Conservation (phyloP, 2,113 vertebrate species). For the Grantiella picta region DNA sequence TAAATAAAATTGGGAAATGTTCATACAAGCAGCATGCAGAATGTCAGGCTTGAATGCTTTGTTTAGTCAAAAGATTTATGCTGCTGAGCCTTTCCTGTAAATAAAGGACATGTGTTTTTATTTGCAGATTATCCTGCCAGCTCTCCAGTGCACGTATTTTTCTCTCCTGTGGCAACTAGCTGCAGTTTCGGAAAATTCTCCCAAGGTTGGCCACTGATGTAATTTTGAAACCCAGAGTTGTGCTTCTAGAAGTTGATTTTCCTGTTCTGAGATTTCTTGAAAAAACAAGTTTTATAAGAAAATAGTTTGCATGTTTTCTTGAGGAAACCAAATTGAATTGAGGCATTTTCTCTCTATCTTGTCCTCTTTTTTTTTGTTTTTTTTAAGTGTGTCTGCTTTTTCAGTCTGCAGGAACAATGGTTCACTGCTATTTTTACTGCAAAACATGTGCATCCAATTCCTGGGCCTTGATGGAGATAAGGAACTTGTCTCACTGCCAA, state of each 20-base stretch:
- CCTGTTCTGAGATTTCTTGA: background rate
- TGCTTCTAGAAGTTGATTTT: background rate
- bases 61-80: background rate
- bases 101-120: constrained; percentile 2
- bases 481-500: background rate
- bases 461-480: constrained; percentile 2
- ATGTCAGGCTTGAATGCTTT: background rate
- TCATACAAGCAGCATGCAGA: background rate
- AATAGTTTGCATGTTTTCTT: background rate
- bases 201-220: constrained; percentile 72
- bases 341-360: background rate
- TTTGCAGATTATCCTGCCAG: constrained; percentile 79
- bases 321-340: background rate
- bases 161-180: constrained; percentile 83
- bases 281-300: background rate
- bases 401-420: background rate
- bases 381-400: background rate
- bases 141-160: constrained; percentile 80
- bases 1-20: background rate
- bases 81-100: background rate
- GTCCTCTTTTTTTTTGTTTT: background rate
- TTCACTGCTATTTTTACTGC: constrained; percentile 17
- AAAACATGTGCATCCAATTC: background rate
- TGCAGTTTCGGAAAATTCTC: constrained; percentile 66
- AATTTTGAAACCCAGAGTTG: background rate